Conservation (phyloP, 2,888 invertebrate genomes). For the Ptychoptera contaminata region DNA sequence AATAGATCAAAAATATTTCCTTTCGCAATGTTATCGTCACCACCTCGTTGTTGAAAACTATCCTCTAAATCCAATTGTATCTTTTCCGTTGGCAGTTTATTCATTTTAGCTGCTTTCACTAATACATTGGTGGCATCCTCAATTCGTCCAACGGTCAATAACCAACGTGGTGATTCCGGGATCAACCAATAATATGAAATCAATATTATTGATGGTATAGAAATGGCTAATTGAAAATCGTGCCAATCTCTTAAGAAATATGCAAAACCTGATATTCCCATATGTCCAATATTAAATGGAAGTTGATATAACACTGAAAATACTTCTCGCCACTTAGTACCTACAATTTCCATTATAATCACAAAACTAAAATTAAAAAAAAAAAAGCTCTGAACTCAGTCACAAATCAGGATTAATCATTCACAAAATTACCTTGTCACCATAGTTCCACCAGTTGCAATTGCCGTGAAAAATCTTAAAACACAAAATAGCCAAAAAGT, state of each 20-base stretch:
- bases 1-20: slow-evolving; percentile 49
- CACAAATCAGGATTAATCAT: not conserved
- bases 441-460: slow-evolving; percentile 73
- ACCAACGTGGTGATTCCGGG: slow-evolving; percentile 69
- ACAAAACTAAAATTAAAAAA: slow-evolving; percentile 37
- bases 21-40: slow-evolving; percentile 20
- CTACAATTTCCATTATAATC: slow-evolving; percentile 50
- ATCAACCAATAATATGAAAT: slow-evolving; percentile 48
- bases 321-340: slow-evolving; percentile 36
- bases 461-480: slow-evolving; percentile 52
- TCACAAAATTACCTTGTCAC: slow-evolving; percentile 36
- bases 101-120: slow-evolving; percentile 44
- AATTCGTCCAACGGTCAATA: slow-evolving; percentile 47
- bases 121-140: slow-evolving; percentile 44
- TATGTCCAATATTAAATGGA: slow-evolving; percentile 54
- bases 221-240: slow-evolving; percentile 48
- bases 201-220: slow-evolving; percentile 43
- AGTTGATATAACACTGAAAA: slow-evolving; percentile 45
- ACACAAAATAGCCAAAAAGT: slow-evolving; percentile 47
- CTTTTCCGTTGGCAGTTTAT: slow-evolving; percentile 35
- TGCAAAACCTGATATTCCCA: slow-evolving; percentile 43
- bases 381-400: not conserved
- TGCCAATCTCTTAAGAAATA: slow-evolving; percentile 52
- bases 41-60: slow-evolving; percentile 30
- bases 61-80: slow-evolving; percentile 33